phyloP scores from a whole-genome alignment of 2,113 vertebrate genomes.

The Osmerus mordax region DNA sequence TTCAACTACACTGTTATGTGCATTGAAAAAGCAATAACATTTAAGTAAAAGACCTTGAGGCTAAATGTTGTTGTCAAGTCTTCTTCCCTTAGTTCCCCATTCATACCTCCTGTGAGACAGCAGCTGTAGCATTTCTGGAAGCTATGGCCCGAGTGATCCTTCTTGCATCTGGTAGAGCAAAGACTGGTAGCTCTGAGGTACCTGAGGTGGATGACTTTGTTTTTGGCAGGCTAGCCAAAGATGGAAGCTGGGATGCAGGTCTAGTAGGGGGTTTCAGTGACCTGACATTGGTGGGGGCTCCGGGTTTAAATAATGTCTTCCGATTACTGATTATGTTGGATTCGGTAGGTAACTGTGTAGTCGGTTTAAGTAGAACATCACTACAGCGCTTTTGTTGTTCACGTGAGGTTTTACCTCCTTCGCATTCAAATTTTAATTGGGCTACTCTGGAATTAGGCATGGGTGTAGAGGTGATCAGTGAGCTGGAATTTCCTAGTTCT shows the following conservation, averaged over 20 bases:
- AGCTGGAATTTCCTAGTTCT: neutral
- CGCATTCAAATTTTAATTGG: neutral
- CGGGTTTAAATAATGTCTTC: neutral
- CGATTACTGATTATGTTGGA: neutral
- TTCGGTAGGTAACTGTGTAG: neutral
- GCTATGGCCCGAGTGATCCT: neutral
- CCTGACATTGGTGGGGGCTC: neutral
- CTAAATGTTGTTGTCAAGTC: no score
- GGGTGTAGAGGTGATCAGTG: neutral
- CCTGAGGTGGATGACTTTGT: neutral
- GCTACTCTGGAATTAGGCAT: neutral
- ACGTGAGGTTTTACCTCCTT: neutral
- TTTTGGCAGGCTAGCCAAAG: neutral
- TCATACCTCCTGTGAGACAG: slow-evolving; percentile 2
- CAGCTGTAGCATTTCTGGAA: neutral
- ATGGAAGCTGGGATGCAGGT: slow-evolving; percentile 1
- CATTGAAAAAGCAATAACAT: no score
- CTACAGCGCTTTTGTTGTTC: neutral
- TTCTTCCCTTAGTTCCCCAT: no score
- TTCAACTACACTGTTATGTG: no score
- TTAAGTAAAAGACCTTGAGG: no score
- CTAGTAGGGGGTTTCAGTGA: neutral
- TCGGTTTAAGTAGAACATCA: neutral
- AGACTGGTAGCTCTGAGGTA: neutral
- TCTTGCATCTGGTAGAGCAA: neutral